Base-by-base conservation (phyloP, 2,888 invertebrate species). In the Teleogryllus oceanicus region DNA sequence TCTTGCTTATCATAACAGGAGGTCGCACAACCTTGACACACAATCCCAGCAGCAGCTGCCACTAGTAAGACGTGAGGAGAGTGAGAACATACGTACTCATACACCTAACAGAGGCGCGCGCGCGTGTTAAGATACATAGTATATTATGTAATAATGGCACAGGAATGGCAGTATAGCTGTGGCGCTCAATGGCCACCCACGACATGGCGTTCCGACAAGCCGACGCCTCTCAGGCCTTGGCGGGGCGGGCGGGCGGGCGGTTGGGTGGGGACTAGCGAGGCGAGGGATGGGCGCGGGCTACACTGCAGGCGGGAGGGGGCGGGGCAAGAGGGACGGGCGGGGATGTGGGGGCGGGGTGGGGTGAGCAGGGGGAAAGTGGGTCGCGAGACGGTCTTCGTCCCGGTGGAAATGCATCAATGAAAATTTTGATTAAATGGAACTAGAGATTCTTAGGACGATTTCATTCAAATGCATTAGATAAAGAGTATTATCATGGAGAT, bases 131-230 rank as follows among this genome's bases (percentile, higher is more conserved):
- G 37, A 37, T 13, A 62, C n/a, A 62, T 62, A 62, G n/a, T 62
- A 62, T 62, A 62, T 62, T 80, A 78, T 75, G 79, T 78, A 80
- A 81, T 82, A 82, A 82, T 82, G 82, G 82, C 82, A 82, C 82
- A 82, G 81, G 81, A 80, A 82, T 82, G 82, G 82, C 82, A 82
- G 82, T 82, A 82, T 80, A 81, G 81, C 81, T 81, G 78, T 80
- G 82, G 81, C 81, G 79, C 75, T 80, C 80, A 62, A n/a, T 75
- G 75, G 75, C 75, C 75, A 75, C 75, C 49, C 77, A 62, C 62
- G 62, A 62, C 77, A 77, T 49, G 49, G 21, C 77, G 37, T 49
- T n/a, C 77, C 49, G 77, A 77, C 49, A 49, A 49, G n/a, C 49
- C 21, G 20, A 77, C 77, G 49, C 21, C n/a, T 49, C 77, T 49